A percentile compares a stretch with the other conserved stretches of the same genome.
Conservation (phyloP, 2,797 vertebrate genomes). For the Cirrhinus molitorella region DNA sequence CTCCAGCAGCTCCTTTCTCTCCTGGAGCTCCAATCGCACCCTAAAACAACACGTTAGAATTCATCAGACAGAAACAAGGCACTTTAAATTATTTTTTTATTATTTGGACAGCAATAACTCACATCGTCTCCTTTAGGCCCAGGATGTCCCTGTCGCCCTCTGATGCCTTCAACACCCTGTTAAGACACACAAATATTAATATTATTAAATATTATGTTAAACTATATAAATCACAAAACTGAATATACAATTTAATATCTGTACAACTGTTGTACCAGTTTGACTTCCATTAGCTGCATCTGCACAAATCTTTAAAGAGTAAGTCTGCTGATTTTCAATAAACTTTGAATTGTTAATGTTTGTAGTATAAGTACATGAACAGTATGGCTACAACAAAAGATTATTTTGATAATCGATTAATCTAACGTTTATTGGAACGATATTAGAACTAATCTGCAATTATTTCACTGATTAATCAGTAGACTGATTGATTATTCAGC, state of each 20-base stretch:
- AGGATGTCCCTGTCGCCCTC: conserved; percentile 77
- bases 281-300: not conserved
- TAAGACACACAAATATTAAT: conserved; percentile 11
- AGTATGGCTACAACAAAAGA: too few relatives aligned
- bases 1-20: conserved; percentile 70
- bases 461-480: too few relatives aligned
- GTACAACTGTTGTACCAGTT: not conserved
- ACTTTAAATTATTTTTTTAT: not conserved
- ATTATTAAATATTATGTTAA: not conserved
- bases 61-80: not conserved
- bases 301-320: not conserved
- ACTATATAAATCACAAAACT: not conserved
- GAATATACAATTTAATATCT: not conserved
- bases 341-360: not conserved
- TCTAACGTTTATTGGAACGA: too few relatives aligned
- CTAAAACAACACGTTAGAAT: conserved; percentile 61
- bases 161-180: conserved; percentile 81
- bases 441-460: too few relatives aligned
- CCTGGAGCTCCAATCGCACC: conserved; percentile 76
- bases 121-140: conserved; percentile 81
- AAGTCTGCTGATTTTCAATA: too few relatives aligned
- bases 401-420: too few relatives aligned
- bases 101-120: conserved; percentile 53
- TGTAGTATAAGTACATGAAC: too few relatives aligned
- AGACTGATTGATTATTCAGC: too few relatives aligned